Percentiles rank a stretch among this genome's conserved stretches.
Evolutionary conservation across 2,888 invertebrate genomes (phyloP).

Genomic region (Drosophila kanekoi): DNA sequence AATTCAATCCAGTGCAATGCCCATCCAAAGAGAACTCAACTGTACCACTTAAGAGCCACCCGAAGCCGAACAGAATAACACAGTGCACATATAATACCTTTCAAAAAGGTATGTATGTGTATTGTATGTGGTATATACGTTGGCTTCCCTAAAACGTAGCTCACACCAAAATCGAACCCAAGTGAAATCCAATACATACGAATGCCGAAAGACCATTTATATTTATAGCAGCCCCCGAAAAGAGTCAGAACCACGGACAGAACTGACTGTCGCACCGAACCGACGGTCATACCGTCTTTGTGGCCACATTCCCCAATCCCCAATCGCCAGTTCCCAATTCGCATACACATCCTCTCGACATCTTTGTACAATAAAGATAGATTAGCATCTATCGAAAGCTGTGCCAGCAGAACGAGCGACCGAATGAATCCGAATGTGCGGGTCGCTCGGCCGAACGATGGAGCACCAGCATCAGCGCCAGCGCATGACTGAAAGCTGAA

Average conservation of each 20-base stretch:
- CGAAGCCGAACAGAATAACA: slow-evolving; percentile 1
- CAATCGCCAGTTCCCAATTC: slow-evolving; percentile 27
- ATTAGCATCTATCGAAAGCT: slow-evolving; percentile 75
- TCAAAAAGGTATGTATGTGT: slow-evolving; percentile 14
- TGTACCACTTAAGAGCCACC: slow-evolving; percentile 31
- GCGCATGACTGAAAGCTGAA: slow-evolving; percentile 69
- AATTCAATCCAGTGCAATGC: no score
- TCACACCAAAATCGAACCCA: slow-evolving; percentile 62
- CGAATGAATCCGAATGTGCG: slow-evolving; percentile 67
- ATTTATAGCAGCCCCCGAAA: slow-evolving; percentile 63
- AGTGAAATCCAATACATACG: slow-evolving; percentile 67
- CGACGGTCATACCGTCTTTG: slow-evolving; percentile 44
- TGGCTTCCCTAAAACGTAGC: slow-evolving; percentile 44
- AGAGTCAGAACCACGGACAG: slow-evolving; percentile 40
- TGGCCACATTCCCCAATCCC: slow-evolving; percentile 28
- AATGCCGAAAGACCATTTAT: slow-evolving; percentile 64
- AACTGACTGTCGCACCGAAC: slow-evolving; percentile 29
- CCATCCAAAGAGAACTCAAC: slow-evolving; percentile 20
- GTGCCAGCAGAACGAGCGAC: slow-evolving; percentile 62
- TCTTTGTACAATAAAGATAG: slow-evolving; percentile 78
- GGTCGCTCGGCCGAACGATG: slow-evolving; percentile 33
- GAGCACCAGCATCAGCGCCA: slow-evolving; percentile 5
- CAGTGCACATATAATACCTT: slow-evolving; percentile 37
- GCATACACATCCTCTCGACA: slow-evolving; percentile 73
- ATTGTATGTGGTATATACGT: slow-evolving; percentile 16